Evolutionary conservation across 2,797 vertebrate species (phyloP), one percentile per base, ranked within the genome.

Genomic region (Diplodus sargus): DNA sequence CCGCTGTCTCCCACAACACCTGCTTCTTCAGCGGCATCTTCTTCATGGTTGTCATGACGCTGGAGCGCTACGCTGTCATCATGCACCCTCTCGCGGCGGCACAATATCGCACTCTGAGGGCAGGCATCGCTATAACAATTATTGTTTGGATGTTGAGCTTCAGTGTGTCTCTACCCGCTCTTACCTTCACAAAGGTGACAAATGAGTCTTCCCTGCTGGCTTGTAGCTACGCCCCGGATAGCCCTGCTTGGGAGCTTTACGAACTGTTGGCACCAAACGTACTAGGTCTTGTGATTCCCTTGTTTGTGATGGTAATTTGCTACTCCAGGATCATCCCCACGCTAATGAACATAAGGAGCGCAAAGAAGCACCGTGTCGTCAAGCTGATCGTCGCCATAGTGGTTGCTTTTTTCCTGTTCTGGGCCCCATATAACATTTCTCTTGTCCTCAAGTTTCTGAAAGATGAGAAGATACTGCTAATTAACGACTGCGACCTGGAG

Each of bases 1-100:
- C 94, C n/a, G 91, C 95, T 0, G 92, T 91, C 8, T 8, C 90
- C 52, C 95, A 96, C 68, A 89, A 66, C 39, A 28, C 90, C 0
- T 96, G 96, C 28, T 96, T 96, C 84, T 96, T 96, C 76, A 95
- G 94, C 86, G 95, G 95, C 45, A 93, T 94, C 87, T 97, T 97
- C 85, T 97, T 96, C 68, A 94, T 98, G 91, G 91, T 96, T 2
- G 86, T 94, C 72, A 96, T 97, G 96, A 97, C 96, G 0, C 0
- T 97, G 0, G 96, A 97, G 89, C 95, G 97, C 81, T 98, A 97
- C 49, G 7, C 95, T 82, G 90, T 95, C n/a, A 93, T 98, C 8
- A 80, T 97, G 79, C 94, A 95, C 0, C 64, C 93, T 0, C 83
- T 94, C 5, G 90, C 73, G 0, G 75, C 93, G 57, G 76, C 92